Evolutionary conservation across 2,888 invertebrate genomes (phyloP).

Genomic region (Aromia moschata): DNA sequence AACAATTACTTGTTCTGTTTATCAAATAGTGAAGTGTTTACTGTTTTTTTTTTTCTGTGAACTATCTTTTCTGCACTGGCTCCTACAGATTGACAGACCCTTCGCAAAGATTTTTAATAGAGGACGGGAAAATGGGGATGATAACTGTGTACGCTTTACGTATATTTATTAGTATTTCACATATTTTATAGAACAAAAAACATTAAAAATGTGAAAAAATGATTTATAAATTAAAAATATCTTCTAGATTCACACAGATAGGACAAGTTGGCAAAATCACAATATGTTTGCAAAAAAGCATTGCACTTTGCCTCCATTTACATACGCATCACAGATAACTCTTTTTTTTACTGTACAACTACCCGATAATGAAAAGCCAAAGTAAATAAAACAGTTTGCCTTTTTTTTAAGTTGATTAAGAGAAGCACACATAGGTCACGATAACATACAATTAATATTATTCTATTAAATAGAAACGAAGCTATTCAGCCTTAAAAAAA

Average conservation of each 20-base stretch:
- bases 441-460: conserved; percentile 24
- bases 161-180: conserved; percentile 57
- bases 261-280: conserved; percentile 62
- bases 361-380: conserved; percentile 45
- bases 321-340: conserved; percentile 62
- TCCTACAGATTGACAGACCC: too few relatives aligned
- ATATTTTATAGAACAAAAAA: conserved; percentile 57
- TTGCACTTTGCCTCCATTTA: conserved; percentile 62
- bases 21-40: too few relatives aligned
- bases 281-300: conserved; percentile 60
- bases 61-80: too few relatives aligned
- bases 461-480: conserved; percentile 49
- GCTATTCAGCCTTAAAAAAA: conserved; percentile 49
- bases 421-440: conserved; percentile 51
- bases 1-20: too few relatives aligned
- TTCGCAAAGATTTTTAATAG: too few relatives aligned
- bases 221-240: conserved; percentile 59
- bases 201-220: conserved; percentile 60
- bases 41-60: too few relatives aligned
- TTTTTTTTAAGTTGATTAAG: conserved; percentile 38
- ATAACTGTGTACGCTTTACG: conserved; percentile 7
- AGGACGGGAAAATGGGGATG: background rate
- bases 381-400: conserved; percentile 30
- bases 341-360: conserved; percentile 55
- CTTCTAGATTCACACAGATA: conserved; percentile 60